A percentile compares a stretch with the other conserved stretches of the same genome.
Conservation (phyloP, 2,113 vertebrate species). For the Serilophus lunatus region DNA sequence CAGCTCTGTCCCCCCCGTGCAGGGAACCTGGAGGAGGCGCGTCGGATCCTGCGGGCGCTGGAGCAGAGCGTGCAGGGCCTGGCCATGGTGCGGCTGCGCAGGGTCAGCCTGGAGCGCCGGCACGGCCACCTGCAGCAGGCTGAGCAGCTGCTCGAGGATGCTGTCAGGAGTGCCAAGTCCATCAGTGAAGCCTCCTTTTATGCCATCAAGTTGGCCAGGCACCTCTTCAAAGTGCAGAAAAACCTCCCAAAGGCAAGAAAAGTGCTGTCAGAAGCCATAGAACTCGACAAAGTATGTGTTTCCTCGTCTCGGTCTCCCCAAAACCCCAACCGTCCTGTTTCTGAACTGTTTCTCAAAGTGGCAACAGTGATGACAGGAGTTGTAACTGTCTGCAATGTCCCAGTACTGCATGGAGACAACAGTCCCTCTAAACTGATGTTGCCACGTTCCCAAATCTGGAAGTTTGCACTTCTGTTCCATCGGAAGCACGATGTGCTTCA, state of each 20-base stretch:
- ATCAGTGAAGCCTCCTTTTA: slow-evolving; percentile 87
- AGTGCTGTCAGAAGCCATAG: slow-evolving; percentile 91
- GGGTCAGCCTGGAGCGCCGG: slow-evolving; percentile 94
- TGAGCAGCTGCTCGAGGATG: slow-evolving; percentile 86
- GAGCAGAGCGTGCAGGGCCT: slow-evolving; percentile 85
- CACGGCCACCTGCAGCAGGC: slow-evolving; percentile 93
- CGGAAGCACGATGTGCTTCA: not conserved
- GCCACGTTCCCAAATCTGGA: slow-evolving; percentile 12
- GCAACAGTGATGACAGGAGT: slow-evolving; percentile 77
- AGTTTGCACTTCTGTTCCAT: not conserved
- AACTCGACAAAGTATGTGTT: slow-evolving; percentile 88
- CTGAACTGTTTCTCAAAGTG: not conserved
- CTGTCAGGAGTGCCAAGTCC: slow-evolving; percentile 84
- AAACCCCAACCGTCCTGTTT: not conserved
- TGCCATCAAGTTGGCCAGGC: slow-evolving; percentile 90
- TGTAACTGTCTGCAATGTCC: slow-evolving; percentile 46
- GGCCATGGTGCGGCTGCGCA: slow-evolving; percentile 91
- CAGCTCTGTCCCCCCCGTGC: slow-evolving; percentile 3
- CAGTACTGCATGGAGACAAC: slow-evolving; percentile 73
- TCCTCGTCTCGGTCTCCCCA: not conserved
- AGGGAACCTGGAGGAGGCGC: slow-evolving; percentile 93
- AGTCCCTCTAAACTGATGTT: slow-evolving; percentile 86
- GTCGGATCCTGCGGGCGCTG: slow-evolving; percentile 85
- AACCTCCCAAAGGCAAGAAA: slow-evolving; percentile 89
- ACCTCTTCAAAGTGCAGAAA: slow-evolving; percentile 91